Evolutionary conservation across 2,797 vertebrate species (phyloP).

Genomic region (Tinamus major): DNA sequence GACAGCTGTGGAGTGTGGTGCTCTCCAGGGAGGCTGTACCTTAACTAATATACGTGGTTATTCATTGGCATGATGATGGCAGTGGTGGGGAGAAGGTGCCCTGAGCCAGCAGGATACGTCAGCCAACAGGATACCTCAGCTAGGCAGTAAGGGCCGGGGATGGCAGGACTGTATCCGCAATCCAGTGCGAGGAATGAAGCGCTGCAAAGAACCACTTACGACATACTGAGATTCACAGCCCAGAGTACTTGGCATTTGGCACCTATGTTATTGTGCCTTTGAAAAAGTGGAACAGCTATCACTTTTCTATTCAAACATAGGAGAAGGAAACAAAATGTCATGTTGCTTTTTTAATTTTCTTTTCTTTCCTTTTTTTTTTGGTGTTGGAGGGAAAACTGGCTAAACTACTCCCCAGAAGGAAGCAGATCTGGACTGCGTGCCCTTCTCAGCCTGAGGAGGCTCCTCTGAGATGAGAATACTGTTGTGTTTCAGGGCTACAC

Average conservation of each 20-base stretch:
- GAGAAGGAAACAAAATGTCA: not conserved
- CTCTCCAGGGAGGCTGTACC: not conserved
- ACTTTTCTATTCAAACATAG: not conserved
- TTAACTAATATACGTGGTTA: not conserved
- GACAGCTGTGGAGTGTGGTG: not conserved
- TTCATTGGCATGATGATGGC: not conserved
- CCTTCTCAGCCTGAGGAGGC: not conserved
- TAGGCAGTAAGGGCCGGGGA: too few species aligned
- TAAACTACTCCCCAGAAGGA: not conserved
- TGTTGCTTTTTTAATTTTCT: not conserved
- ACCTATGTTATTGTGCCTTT: not conserved
- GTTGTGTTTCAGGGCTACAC: not conserved
- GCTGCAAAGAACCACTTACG: not conserved
- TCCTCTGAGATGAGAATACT: not conserved
- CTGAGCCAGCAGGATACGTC: not conserved
- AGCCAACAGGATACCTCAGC: not conserved
- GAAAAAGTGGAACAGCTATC: not conserved
- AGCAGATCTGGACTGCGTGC: too few species aligned
- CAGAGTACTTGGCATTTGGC: not conserved
- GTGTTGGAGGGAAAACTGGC: too few species aligned
- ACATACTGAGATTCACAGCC: not conserved
- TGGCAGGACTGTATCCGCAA: not conserved
- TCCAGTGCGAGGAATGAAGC: not conserved
- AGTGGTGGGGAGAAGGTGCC: not conserved
- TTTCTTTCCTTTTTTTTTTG: too few species aligned